Evolutionary conservation across 2,113 vertebrate species (phyloP).

Genomic region (Excalfactoria chinensis): DNA sequence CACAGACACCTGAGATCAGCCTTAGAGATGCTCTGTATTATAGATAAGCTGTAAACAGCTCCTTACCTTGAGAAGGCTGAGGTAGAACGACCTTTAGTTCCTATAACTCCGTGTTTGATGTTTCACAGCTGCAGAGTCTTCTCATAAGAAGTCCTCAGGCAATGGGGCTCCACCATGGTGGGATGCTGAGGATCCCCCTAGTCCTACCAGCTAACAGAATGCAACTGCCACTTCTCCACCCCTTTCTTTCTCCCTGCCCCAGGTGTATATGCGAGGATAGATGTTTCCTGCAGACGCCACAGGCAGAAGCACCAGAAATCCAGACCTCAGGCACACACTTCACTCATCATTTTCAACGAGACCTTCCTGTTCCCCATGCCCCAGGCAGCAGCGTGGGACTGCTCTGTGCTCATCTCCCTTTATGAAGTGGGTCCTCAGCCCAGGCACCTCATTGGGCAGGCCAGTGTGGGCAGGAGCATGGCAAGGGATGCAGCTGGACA

Average conservation of each 20-base stretch:
- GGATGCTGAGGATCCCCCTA: background rate
- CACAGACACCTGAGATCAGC: background rate
- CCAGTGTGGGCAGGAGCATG: slow-evolving; percentile 71
- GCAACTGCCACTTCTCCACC: background rate
- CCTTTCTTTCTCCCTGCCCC: background rate
- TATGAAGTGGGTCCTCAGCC: slow-evolving; percentile 66
- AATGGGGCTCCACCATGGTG: background rate
- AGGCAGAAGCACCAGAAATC: slow-evolving; percentile 81
- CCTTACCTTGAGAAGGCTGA: background rate
- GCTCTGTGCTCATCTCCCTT: slow-evolving; percentile 74
- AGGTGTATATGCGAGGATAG: slow-evolving; percentile 77
- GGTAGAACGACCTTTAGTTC: background rate
- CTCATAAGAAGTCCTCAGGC: background rate
- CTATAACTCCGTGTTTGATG: background rate
- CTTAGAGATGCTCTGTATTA: background rate
- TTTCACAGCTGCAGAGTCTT: background rate
- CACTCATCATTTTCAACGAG: slow-evolving; percentile 80
- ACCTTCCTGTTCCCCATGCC: slow-evolving; percentile 79
- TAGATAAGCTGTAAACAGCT: background rate
- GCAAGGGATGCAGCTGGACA: slow-evolving; percentile 64
- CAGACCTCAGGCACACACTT: slow-evolving; percentile 25
- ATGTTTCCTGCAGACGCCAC: slow-evolving; percentile 75
- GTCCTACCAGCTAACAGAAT: background rate
- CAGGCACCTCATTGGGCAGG: slow-evolving; percentile 76
- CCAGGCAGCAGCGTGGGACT: slow-evolving; percentile 67